Evolutionary conservation across 2,113 vertebrate species (phyloP).

Genomic region (Charina bottae): DNA sequence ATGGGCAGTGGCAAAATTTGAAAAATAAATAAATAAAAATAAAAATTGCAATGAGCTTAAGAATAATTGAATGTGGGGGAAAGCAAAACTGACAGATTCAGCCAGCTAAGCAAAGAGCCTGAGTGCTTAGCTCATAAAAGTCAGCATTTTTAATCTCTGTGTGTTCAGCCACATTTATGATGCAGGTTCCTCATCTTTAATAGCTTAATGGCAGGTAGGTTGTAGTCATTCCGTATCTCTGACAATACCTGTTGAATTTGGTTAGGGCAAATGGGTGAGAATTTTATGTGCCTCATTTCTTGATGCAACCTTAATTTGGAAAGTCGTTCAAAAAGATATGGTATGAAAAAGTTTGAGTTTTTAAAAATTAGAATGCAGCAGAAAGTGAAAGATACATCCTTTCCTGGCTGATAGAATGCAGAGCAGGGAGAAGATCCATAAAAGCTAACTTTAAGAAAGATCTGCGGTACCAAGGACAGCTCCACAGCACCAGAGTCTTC

Average conservation of each 20-base stretch:
- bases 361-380: not conserved
- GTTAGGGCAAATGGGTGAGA: not conserved
- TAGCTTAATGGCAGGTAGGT: not conserved
- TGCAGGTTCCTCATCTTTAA: not conserved
- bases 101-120: not conserved
- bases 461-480: not conserved
- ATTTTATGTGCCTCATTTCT: not conserved
- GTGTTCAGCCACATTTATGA: not conserved
- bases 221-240: not conserved
- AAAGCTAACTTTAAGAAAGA: not conserved
- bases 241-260: not conserved
- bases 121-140: not conserved
- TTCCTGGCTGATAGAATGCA: not conserved
- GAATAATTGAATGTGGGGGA: not conserved
- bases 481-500: not conserved
- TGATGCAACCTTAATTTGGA: not conserved
- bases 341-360: not conserved
- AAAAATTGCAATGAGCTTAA: not conserved
- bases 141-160: not conserved
- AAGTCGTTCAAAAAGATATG: not conserved
- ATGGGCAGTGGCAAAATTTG: too few species aligned
- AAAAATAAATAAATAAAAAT: too few species aligned
- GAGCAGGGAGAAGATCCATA: not conserved
- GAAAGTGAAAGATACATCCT: not conserved
- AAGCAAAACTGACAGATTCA: not conserved